Evolutionary conservation across 2,888 invertebrate genomes (phyloP).

Genomic region (Deilephila elpenor): DNA sequence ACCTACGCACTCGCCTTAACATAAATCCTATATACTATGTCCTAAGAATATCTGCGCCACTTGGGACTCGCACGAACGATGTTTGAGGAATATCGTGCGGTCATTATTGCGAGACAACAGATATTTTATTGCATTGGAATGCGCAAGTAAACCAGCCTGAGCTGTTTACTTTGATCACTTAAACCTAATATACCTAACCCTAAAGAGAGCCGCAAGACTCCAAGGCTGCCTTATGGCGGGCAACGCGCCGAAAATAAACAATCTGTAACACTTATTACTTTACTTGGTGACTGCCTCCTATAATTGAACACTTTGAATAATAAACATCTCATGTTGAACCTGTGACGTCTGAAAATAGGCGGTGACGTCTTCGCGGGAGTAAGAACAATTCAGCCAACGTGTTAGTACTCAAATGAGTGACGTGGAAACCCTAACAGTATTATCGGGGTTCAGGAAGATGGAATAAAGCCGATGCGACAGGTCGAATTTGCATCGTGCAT

Average conservation of each 20-base stretch:
- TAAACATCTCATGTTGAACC: not conserved
- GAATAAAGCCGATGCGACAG: not conserved
- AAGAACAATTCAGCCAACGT: not conserved
- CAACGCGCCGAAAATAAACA: not conserved
- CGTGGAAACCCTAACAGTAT: too few relatives aligned
- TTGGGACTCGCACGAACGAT: not conserved
- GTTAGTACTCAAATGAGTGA: not conserved
- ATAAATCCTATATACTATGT: not conserved
- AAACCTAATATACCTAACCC: not conserved
- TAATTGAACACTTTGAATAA: not conserved
- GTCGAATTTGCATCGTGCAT: not conserved
- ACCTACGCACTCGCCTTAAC: not conserved
- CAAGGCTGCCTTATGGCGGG: constrained; percentile 19
- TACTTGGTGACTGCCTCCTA: not conserved
- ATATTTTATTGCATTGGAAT: constrained; percentile 15
- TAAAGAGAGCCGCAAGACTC: constrained; percentile 2
- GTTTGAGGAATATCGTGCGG: not conserved
- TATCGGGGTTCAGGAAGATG: not conserved
- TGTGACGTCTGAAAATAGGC: not conserved
- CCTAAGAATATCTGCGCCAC: constrained; percentile 8
- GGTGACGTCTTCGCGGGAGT: constrained; percentile 5
- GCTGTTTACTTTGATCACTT: too few relatives aligned
- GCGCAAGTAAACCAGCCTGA: not conserved
- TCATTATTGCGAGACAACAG: not conserved
- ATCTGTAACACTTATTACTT: not conserved